These are phyloP conservation scores for Apodemia mormo DNA, from an alignment of 2,888 invertebrate species.

Conservation along the genomic window DNA sequence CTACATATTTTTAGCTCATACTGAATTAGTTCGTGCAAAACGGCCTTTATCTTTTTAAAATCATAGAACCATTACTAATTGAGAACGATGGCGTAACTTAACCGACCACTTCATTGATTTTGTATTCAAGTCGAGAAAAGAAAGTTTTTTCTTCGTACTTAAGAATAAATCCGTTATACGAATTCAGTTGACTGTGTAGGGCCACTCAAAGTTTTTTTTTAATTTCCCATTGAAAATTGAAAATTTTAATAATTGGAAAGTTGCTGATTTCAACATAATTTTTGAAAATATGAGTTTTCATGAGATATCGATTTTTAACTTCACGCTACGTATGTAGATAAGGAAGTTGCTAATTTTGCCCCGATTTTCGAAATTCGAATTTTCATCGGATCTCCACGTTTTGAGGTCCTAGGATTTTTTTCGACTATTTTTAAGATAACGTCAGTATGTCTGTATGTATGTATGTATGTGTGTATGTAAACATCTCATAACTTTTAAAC, in stretches of 20 bases:
- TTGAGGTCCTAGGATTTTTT: too few relatives aligned
- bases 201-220: not conserved
- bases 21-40: constrained; percentile 11
- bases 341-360: too few relatives aligned
- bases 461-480: too few relatives aligned
- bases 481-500: too few relatives aligned
- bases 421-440: too few relatives aligned
- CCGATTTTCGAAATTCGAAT: too few relatives aligned
- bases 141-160: constrained; percentile 5
- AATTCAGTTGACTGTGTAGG: not conserved
- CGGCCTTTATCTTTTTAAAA: constrained; percentile 11
- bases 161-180: not conserved
- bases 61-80: constrained; percentile 13
- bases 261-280: not conserved
- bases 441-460: too few relatives aligned
- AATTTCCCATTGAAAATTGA: not conserved
- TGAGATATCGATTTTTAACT: too few relatives aligned
- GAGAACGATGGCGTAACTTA: constrained; percentile 10
- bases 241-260: not conserved
- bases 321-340: too few relatives aligned
- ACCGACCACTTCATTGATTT: constrained; percentile 8
- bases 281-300: not conserved
- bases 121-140: constrained; percentile 13
- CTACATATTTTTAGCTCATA: not conserved
- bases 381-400: too few relatives aligned